phyloP scores from a whole-genome alignment of 2,888 invertebrate species.

The Scaptomyza parva region DNA sequence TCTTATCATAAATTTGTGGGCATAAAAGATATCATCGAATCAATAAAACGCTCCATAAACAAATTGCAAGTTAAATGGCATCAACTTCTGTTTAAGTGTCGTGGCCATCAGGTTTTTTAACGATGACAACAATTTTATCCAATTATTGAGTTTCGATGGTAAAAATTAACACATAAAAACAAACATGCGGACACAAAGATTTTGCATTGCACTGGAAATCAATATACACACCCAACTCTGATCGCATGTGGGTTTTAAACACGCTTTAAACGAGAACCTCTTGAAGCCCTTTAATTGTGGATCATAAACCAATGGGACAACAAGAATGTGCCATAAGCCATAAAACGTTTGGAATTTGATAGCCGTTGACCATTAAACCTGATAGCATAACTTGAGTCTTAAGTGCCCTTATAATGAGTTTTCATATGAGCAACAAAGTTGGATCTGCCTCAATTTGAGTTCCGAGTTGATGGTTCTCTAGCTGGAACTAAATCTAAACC shows the following conservation, averaged over 20 bases:
- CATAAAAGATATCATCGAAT: conserved; percentile 37
- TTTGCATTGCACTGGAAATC: conserved; percentile 45
- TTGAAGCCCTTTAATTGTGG: conserved; percentile 14
- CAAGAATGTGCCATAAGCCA: conserved; percentile 72
- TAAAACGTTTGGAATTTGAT: conserved; percentile 72
- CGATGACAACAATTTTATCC: conserved; percentile 62
- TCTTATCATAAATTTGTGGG: conserved; percentile 40
- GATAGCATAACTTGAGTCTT: conserved; percentile 54
- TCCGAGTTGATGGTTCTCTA: background rate
- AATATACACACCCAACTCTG: conserved; percentile 46
- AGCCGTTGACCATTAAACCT: conserved; percentile 64
- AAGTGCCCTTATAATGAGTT: conserved; percentile 68
- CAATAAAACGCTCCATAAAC: conserved; percentile 51
- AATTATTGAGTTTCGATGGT: conserved; percentile 47
- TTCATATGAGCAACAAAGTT: conserved; percentile 73
- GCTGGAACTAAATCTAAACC: background rate
- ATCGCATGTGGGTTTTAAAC: conserved; percentile 8
- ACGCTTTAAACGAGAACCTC: conserved; percentile 65
- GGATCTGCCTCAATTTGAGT: conserved; percentile 5
- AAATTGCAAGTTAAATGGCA: conserved; percentile 42
- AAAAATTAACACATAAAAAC: conserved; percentile 57
- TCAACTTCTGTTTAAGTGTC: conserved; percentile 62
- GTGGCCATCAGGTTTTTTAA: conserved; percentile 35
- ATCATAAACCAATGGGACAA: conserved; percentile 53
- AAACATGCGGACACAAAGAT: conserved; percentile 16